Evolutionary conservation across 2,888 invertebrate genomes (phyloP), one percentile per base, ranked within the genome.

Genomic region (Resseliella maxima): DNA sequence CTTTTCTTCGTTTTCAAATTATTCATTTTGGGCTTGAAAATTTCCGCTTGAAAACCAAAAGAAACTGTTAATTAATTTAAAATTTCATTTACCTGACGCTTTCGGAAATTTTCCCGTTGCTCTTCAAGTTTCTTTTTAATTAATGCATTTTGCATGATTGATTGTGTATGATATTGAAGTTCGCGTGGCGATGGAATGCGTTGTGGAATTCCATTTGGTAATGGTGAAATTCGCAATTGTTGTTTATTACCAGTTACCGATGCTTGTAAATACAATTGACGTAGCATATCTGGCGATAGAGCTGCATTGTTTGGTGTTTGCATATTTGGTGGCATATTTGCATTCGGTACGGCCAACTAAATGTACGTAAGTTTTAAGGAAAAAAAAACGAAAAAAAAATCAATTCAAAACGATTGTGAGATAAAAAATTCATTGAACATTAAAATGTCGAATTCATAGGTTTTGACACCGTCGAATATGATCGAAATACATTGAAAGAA

Each of bases 81-180:
- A 45, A 45, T 45, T n/a, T n/a, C n/a, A n/a, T n/a, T n/a, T 35
- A 54, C 96, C 91, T 96, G 96, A 87, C 96, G 93, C 89, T 96
- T 95, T 87, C 96, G 94, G 91, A 93, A 96, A 90, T 96, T 96
- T 91, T 96, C 96, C 86, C 95, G 94, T 90, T 97, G 97, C 89
- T 97, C 97, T 90, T 97, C 97, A 87, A 97, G 92, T 91, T 97
- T 96, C 92, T 96, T 96, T 92, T 97, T 97, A 89, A 97, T 95
- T 88, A 97, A 92, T 24, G 96, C 96, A 89, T 94, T 94, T 91
- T 97, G 97, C 93, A 97, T 94, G 88, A 97, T 96, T 88, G 94
- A 94, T 92, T 97, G 97, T 54, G 97, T 96, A 91, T 96, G 96
- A 87, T 94, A 95, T 87, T 95, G 95, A 87, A 97, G 92, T 90